Conservation (phyloP, 2,797 vertebrate genomes). For the Thamnophis elegans region DNA sequence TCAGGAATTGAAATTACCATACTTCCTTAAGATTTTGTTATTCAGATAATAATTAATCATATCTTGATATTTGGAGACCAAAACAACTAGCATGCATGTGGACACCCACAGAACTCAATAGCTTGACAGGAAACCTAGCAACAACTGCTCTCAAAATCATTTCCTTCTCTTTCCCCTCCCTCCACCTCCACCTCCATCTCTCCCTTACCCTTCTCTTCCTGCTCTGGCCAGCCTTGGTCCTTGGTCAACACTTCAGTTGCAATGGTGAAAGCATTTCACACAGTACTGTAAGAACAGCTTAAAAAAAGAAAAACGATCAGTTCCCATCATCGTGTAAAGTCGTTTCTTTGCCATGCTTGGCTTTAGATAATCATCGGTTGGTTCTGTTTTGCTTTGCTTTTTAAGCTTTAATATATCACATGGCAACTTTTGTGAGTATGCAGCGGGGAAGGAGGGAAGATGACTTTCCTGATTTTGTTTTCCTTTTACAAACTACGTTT, state of each 20-base stretch:
- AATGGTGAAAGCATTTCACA: slow-evolving; percentile 14
- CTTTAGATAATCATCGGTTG: slow-evolving; percentile 17
- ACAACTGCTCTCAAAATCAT: slow-evolving; percentile 20
- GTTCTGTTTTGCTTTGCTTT: neutral
- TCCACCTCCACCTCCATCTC: neutral
- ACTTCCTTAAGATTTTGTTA: neutral
- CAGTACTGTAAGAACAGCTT: slow-evolving; percentile 20
- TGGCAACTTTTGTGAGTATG: slow-evolving; percentile 25
- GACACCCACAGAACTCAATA: neutral
- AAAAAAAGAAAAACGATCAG: neutral
- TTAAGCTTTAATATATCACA: neutral
- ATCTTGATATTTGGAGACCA: neutral
- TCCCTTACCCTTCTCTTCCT: slow-evolving; percentile 4
- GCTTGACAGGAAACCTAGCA: slow-evolving; percentile 4
- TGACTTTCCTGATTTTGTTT: slow-evolving; percentile 18
- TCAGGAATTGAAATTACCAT: neutral
- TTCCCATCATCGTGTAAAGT: slow-evolving; percentile 31
- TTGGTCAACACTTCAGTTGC: neutral
- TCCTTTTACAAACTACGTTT: slow-evolving; percentile 45
- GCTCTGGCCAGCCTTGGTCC: neutral
- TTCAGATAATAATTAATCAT: slow-evolving; percentile 1
- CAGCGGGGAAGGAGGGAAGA: slow-evolving; percentile 15
- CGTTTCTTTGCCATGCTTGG: slow-evolving; percentile 26
- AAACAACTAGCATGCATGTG: neutral
- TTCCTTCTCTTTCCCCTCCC: neutral